phyloP scores from a whole-genome alignment of 2,113 vertebrate genomes.

The Microtus ochrogaster region DNA sequence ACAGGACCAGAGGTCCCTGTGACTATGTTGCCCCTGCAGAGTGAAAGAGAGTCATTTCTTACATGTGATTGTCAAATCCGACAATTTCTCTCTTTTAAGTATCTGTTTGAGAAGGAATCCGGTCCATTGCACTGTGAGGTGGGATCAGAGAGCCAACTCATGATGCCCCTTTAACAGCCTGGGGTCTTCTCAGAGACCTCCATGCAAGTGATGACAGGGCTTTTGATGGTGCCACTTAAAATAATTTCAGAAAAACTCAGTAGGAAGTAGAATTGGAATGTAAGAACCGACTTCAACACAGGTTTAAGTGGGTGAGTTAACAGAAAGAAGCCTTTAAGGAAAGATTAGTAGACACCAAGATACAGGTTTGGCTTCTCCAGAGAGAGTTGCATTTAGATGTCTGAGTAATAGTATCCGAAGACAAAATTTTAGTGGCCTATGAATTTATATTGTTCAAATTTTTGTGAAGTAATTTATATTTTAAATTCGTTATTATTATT shows the following conservation, averaged over 20 bases:
- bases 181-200: background rate
- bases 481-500: background rate
- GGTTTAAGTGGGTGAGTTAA: background rate
- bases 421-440: background rate
- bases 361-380: too few relatives aligned
- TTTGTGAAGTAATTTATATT: background rate
- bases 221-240: background rate
- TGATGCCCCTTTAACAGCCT: background rate
- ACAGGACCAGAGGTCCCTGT: too few relatives aligned
- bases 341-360: background rate
- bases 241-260: background rate
- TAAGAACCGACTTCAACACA: background rate
- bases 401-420: background rate
- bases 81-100: background rate
- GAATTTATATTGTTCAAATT: background rate
- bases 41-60: background rate
- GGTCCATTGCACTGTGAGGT: background rate
- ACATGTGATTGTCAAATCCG: background rate
- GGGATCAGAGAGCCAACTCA: background rate
- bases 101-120: background rate
- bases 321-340: background rate
- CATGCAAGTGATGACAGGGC: background rate
- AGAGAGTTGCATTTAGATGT: background rate
- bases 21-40: background rate
- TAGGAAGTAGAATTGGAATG: too few relatives aligned